Conservation (phyloP, 2,888 invertebrate genomes). For the Nesidiocoris tenuis region DNA sequence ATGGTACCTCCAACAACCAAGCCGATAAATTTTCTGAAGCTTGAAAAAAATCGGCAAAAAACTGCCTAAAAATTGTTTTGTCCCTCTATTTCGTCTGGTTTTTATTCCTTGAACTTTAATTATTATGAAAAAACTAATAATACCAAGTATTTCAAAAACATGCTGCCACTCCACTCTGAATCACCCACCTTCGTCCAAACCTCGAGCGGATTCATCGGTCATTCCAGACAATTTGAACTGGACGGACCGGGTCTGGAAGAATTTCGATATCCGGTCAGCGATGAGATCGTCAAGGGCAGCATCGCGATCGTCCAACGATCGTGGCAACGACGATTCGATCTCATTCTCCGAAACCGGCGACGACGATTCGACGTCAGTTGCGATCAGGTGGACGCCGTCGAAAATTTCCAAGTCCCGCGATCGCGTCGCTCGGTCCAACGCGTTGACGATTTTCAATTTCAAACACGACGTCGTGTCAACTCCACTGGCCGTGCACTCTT, state of each 20-base stretch:
- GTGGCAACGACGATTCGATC: slow-evolving; percentile 71
- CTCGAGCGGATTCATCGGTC: slow-evolving; percentile 62
- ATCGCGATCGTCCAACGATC: slow-evolving; percentile 67
- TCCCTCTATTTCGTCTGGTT: too few relatives aligned
- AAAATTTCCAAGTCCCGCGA: slow-evolving; percentile 63
- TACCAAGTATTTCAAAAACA: too few relatives aligned
- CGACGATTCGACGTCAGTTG: slow-evolving; percentile 56
- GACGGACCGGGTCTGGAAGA: slow-evolving; percentile 75
- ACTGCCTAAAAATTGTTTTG: too few relatives aligned
- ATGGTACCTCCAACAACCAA: too few relatives aligned
- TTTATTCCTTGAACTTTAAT: too few relatives aligned
- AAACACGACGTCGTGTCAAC: slow-evolving; percentile 66
- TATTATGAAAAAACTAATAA: too few relatives aligned
- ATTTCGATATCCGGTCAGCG: slow-evolving; percentile 69
- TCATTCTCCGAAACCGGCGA: slow-evolving; percentile 59
- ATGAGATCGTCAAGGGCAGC: slow-evolving; percentile 73
- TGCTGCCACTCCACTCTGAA: too few relatives aligned
- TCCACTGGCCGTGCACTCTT: slow-evolving; percentile 72
- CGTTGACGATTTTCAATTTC: slow-evolving; percentile 75
- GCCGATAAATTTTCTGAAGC: too few relatives aligned
- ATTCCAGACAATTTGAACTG: slow-evolving; percentile 66
- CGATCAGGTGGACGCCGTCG: slow-evolving; percentile 74
- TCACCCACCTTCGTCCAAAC: slow-evolving; percentile 32
- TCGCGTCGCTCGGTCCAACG: slow-evolving; percentile 68
- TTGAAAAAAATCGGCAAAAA: too few relatives aligned